phyloP scores from a whole-genome alignment of 2,888 invertebrate genomes.

The Orchesellides sinensis region DNA sequence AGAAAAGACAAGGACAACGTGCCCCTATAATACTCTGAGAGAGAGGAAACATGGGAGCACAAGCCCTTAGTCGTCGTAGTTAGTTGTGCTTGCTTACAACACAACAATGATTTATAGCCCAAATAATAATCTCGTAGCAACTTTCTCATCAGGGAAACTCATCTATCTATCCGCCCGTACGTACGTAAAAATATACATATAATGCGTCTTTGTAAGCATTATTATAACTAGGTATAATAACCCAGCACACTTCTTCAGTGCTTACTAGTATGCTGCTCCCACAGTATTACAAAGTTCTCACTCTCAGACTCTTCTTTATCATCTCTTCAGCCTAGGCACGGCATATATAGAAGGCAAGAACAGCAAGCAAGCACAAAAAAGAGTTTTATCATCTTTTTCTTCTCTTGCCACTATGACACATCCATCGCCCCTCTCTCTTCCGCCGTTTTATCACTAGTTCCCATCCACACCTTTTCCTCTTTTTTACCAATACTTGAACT shows the following conservation, averaged over 20 bases:
- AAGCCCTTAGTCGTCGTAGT: conserved; percentile 8
- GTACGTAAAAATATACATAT: conserved; percentile 27
- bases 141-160: conserved; percentile 67
- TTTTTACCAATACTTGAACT: neutral
- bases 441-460: conserved; percentile 26
- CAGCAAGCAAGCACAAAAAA: conserved; percentile 14
- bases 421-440: conserved; percentile 31
- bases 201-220: neutral
- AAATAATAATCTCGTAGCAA: conserved; percentile 69
- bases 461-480: conserved; percentile 56
- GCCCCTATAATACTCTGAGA: conserved; percentile 24
- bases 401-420: conserved; percentile 39
- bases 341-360: neutral
- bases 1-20: conserved; percentile 40
- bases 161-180: conserved; percentile 52
- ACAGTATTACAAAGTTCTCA: conserved; percentile 7
- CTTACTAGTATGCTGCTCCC: neutral
- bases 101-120: conserved; percentile 68
- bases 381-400: conserved; percentile 49
- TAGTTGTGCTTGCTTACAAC: conserved; percentile 48
- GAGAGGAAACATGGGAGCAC: conserved; percentile 29
- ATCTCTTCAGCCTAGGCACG: conserved; percentile 12
- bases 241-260: neutral
- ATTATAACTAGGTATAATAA: conserved; percentile 5
- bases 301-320: conserved; percentile 1